Evolutionary conservation across 1,140 invertebrate species (phyloP).

Genomic region (Diachasma alloeum): DNA sequence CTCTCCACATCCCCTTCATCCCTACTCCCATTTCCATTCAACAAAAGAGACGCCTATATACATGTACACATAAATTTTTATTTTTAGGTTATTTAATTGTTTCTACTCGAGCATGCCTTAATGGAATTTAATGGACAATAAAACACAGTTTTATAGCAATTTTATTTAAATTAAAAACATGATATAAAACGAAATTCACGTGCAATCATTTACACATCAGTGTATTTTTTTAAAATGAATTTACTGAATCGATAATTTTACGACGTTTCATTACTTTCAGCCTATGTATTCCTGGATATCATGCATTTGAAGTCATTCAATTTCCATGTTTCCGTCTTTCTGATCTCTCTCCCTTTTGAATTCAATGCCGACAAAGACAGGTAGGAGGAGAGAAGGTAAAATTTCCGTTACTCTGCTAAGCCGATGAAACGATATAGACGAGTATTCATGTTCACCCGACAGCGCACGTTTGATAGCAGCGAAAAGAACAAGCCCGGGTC

Average conservation of each 20-base stretch:
- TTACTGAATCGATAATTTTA: background rate
- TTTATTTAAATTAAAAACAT: background rate
- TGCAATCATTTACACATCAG: background rate
- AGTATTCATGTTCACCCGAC: constrained; percentile 4
- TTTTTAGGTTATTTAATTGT: too few species aligned
- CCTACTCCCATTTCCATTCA: background rate
- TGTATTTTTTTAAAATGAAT: background rate
- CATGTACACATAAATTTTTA: too few species aligned
- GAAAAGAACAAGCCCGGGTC: background rate
- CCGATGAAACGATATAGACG: constrained; percentile 3
- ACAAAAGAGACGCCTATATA: too few species aligned
- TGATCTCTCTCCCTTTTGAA: background rate
- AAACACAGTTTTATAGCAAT: background rate
- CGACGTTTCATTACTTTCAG: background rate
- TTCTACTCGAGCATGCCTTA: too few species aligned
- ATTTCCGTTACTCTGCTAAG: background rate
- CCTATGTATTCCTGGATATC: background rate
- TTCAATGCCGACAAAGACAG: background rate
- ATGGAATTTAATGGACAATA: too few species aligned
- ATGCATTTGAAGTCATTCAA: background rate
- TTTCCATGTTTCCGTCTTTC: background rate
- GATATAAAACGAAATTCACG: background rate
- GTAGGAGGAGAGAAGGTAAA: background rate
- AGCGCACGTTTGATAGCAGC: constrained; percentile 1
- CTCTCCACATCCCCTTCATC: background rate